phyloP scores from a whole-genome alignment of 2,888 invertebrate genomes.

The Nephrotoma flavescens region DNA sequence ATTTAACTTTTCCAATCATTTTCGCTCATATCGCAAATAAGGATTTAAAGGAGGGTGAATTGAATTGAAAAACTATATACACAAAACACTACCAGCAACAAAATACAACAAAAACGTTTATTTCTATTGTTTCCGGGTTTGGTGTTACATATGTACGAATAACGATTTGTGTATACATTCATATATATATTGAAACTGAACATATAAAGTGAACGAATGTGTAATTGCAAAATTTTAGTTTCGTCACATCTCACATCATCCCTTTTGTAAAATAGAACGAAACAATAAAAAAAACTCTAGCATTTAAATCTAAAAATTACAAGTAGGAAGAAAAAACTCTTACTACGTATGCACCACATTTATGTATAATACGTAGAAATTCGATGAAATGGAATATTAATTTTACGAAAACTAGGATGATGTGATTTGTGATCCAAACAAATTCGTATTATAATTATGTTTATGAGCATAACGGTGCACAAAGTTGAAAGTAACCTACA shows the following conservation, averaged over 20 bases:
- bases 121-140: background rate
- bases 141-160: background rate
- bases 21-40: background rate
- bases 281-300: background rate
- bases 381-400: background rate
- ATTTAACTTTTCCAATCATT: background rate
- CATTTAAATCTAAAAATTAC: background rate
- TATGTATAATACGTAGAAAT: background rate
- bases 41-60: background rate
- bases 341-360: background rate
- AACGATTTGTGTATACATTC: background rate
- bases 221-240: background rate
- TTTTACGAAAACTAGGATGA: background rate
- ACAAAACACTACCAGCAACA: background rate
- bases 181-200: background rate
- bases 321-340: background rate
- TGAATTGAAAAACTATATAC: background rate
- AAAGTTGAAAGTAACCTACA: background rate
- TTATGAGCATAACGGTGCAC: background rate
- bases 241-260: background rate
- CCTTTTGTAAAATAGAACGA: background rate
- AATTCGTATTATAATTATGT: background rate
- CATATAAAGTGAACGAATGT: background rate
- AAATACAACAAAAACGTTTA: background rate
- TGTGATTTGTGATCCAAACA: background rate